These are phyloP conservation scores for Heliconius ismenius DNA, from an alignment of 2,888 invertebrate species.

Conservation along the genomic window DNA sequence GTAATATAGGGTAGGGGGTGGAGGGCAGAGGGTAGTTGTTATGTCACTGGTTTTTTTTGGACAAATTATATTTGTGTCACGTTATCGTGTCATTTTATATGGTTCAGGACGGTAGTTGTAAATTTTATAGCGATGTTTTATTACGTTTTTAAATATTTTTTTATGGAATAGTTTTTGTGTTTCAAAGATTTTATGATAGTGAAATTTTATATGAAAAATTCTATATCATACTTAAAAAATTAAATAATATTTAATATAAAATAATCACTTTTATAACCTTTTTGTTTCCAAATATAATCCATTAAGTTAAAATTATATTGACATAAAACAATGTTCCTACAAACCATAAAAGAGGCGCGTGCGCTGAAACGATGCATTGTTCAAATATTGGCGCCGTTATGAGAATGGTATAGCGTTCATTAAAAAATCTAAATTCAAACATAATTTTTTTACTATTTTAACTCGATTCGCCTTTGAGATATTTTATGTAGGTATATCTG, in stretches of 20 bases:
- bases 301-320: constrained; percentile 35
- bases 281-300: constrained; percentile 26
- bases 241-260: not conserved
- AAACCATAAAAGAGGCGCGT: constrained; percentile 66
- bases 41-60: constrained; percentile 32
- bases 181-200: not conserved
- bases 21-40: constrained; percentile 50
- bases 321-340: constrained; percentile 42
- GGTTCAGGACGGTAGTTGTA: constrained; percentile 13
- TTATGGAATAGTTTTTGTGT: not conserved
- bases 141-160: not conserved
- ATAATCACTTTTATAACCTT: not conserved
- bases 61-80: constrained; percentile 25
- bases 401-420: constrained; percentile 52
- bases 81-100: constrained; percentile 16
- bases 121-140: not conserved
- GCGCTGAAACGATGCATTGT: constrained; percentile 59
- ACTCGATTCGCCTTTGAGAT: not conserved
- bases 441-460: constrained; percentile 45
- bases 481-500: not conserved
- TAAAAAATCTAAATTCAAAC: constrained; percentile 62
- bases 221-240: not conserved
- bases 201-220: not conserved
- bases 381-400: constrained; percentile 64
- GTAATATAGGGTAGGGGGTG: constrained; percentile 57